phyloP scores from a whole-genome alignment of 2,113 vertebrate genomes.

The Chunga burmeisteri region DNA sequence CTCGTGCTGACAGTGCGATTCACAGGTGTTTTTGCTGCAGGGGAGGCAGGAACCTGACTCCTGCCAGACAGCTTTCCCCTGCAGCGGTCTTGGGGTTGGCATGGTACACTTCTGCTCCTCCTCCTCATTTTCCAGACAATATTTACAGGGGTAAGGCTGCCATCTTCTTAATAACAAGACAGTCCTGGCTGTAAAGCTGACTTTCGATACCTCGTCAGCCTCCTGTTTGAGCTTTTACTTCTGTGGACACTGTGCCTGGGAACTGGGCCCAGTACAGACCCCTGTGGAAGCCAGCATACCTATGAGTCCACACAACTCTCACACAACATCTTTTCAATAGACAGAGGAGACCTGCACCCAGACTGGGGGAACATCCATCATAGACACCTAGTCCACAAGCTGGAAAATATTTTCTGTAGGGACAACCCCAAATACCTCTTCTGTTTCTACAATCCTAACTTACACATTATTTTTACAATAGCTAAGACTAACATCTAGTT shows the following conservation, averaged over 20 bases:
- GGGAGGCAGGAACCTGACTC: background rate
- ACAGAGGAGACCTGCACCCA: background rate
- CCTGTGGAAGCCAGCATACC: background rate
- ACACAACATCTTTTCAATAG: background rate
- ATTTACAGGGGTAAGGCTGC: background rate
- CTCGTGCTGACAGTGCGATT: too few relatives aligned
- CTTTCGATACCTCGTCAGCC: background rate
- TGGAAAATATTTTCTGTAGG: background rate
- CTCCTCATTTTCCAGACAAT: background rate
- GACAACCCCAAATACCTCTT: background rate
- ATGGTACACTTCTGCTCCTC: background rate
- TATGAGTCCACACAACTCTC: accelerated
- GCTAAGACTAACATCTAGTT: accelerated
- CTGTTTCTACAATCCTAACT: background rate
- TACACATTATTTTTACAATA: background rate
- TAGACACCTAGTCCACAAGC: background rate
- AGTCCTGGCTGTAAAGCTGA: background rate
- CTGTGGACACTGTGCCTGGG: background rate
- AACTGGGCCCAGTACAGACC: background rate
- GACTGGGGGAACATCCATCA: background rate
- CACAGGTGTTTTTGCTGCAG: background rate
- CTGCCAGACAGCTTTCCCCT: background rate
- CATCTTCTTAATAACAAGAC: background rate
- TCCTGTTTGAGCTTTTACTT: background rate
- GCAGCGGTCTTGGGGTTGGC: accelerated